Evolutionary conservation across 2,797 vertebrate species (phyloP).

Genomic region (Peromyscus melanophrys): DNA sequence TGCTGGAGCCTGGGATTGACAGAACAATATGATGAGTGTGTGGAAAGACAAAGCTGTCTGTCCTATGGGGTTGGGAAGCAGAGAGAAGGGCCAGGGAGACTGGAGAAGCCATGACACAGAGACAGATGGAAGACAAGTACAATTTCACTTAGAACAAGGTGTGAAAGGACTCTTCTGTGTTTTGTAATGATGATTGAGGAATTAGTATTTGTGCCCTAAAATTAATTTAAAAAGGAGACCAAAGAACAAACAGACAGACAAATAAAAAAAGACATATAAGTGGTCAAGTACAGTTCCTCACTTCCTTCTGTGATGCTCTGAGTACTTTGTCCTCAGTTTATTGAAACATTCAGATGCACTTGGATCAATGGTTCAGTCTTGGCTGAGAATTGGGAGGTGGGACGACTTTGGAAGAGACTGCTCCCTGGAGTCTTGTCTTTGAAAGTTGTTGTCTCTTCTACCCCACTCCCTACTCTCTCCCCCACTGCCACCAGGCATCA

Average conservation of each 20-base stretch:
- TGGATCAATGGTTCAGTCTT: neutral
- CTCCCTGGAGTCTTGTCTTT: too few relatives aligned
- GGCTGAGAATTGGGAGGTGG: too few relatives aligned
- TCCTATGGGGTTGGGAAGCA: too few relatives aligned
- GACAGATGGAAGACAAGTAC: neutral
- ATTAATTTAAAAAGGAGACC: neutral
- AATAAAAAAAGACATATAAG: neutral
- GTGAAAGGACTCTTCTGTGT: neutral
- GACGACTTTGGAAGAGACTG: neutral
- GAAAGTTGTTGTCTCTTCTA: neutral
- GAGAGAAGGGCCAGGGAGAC: too few relatives aligned
- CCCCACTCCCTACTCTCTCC: too few relatives aligned
- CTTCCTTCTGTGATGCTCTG: neutral
- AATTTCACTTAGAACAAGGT: neutral
- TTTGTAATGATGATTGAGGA: neutral
- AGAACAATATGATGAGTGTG: neutral
- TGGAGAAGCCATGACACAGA: neutral
- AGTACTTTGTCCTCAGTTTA: neutral
- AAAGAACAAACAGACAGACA: neutral
- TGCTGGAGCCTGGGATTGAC: neutral
- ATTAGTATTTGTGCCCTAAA: neutral
- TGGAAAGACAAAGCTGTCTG: too few relatives aligned
- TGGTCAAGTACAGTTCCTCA: neutral
- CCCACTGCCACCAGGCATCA: neutral
- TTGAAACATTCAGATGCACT: neutral